Conservation (phyloP, 2,113 vertebrate species). For the Ivindomyrus marchei region DNA sequence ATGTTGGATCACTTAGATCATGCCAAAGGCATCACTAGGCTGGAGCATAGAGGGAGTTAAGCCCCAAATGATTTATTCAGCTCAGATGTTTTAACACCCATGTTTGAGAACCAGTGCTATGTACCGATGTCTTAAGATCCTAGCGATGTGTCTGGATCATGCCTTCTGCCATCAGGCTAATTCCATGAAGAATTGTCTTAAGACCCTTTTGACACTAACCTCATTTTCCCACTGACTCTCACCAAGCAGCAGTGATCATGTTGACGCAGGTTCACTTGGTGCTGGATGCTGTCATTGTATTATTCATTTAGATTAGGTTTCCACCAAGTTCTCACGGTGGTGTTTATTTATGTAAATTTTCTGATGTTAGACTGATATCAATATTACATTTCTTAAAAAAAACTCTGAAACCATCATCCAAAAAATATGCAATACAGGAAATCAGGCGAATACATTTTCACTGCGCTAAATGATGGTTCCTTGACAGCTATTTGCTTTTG, state of each 20-base stretch:
- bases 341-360: neutral
- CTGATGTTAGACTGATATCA: neutral
- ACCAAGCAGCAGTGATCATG: neutral
- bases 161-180: neutral
- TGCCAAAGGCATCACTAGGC: neutral
- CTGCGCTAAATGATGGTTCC: neutral
- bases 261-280: neutral
- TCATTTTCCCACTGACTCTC: neutral
- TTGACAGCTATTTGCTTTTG: neutral
- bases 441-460: neutral
- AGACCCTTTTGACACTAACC: neutral
- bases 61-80: neutral
- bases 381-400: neutral
- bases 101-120: neutral
- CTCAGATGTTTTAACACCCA: neutral
- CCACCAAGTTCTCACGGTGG: neutral
- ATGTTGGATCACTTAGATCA: neutral
- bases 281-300: neutral
- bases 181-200: neutral
- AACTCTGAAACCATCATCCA: neutral
- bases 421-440: neutral
- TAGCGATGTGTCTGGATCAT: neutral
- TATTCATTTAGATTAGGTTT: neutral
- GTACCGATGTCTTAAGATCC: neutral
- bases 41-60: neutral